These are phyloP conservation scores for Rhadinocentrus ornatus DNA, from an alignment of 2,797 vertebrate genomes.

Conservation along the genomic window DNA sequence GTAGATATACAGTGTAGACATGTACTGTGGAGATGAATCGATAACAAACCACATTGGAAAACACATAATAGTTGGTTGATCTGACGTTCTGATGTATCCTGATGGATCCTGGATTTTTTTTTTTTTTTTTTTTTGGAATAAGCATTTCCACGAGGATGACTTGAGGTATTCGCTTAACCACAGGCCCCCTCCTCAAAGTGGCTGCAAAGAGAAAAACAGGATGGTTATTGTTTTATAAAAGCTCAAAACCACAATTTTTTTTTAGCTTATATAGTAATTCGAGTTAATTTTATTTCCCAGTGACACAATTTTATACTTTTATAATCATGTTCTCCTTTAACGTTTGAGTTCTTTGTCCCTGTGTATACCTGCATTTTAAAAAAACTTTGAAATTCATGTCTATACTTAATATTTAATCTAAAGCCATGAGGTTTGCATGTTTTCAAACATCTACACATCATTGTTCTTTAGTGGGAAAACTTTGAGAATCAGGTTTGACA, in stretches of 20 bases:
- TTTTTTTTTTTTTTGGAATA: constrained; percentile 75
- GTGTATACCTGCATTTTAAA: background rate
- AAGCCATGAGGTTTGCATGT: background rate
- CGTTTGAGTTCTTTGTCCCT: too few species aligned
- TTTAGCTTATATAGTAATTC: background rate
- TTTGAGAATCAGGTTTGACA: background rate
- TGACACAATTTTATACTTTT: too few species aligned
- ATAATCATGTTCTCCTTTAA: too few species aligned
- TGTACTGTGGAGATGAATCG: constrained; percentile 76
- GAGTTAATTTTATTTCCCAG: background rate
- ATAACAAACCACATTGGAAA: constrained; percentile 81
- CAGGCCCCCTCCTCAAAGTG: constrained; percentile 84
- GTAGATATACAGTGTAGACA: constrained; percentile 89
- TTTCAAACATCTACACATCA: background rate
- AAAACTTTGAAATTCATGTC: background rate
- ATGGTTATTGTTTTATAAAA: constrained; percentile 13
- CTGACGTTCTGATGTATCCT: constrained; percentile 76
- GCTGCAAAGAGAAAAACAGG: constrained; percentile 79
- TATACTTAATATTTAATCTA: background rate
- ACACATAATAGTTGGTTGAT: constrained; percentile 77
- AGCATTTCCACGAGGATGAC: constrained; percentile 83
- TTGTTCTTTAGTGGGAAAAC: background rate
- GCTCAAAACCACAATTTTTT: background rate
- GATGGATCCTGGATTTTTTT: constrained; percentile 66
- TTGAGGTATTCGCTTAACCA: constrained; percentile 72